phyloP scores from a whole-genome alignment of 2,113 vertebrate genomes.

The Hiodon alosoides region DNA sequence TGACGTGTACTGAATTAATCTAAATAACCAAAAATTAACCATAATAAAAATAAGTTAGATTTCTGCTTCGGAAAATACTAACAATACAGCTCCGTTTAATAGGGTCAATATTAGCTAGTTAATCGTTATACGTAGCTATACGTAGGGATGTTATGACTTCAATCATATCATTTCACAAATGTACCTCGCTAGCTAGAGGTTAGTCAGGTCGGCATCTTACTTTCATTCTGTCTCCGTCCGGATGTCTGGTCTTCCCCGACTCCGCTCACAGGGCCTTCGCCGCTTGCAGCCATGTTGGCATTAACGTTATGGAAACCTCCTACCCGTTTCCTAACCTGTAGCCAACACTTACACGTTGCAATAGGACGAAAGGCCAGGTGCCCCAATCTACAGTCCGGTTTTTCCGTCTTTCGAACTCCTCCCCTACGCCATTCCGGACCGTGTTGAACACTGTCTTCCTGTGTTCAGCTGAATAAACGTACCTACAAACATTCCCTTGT shows the following conservation, averaged over 20 bases:
- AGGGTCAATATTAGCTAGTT: too few relatives aligned
- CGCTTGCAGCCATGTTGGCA: constrained; percentile 50
- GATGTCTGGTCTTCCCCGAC: constrained; percentile 35
- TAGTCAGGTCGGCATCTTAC: constrained; percentile 32
- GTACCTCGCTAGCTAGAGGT: background rate
- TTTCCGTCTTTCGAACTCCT: constrained; percentile 12
- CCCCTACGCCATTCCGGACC: constrained; percentile 15
- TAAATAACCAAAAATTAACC: too few relatives aligned
- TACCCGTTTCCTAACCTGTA: constrained; percentile 1
- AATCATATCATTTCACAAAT: too few relatives aligned
- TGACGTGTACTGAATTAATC: too few relatives aligned
- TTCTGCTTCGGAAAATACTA: too few relatives aligned
- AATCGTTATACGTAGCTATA: too few relatives aligned
- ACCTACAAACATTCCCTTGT: background rate
- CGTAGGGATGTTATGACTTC: too few relatives aligned
- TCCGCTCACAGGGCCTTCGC: constrained; percentile 25
- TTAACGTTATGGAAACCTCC: constrained; percentile 17
- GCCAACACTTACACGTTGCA: background rate
- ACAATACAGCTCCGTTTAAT: too few relatives aligned
- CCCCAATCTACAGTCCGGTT: constrained; percentile 16
- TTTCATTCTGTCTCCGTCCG: constrained; percentile 47
- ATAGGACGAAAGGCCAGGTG: background rate
- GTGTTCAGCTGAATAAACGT: background rate
- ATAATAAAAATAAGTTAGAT: too few relatives aligned
- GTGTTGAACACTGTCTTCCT: background rate